Evolutionary conservation across 2,888 invertebrate species (phyloP).

Genomic region (Chymomyza fuscimana): DNA sequence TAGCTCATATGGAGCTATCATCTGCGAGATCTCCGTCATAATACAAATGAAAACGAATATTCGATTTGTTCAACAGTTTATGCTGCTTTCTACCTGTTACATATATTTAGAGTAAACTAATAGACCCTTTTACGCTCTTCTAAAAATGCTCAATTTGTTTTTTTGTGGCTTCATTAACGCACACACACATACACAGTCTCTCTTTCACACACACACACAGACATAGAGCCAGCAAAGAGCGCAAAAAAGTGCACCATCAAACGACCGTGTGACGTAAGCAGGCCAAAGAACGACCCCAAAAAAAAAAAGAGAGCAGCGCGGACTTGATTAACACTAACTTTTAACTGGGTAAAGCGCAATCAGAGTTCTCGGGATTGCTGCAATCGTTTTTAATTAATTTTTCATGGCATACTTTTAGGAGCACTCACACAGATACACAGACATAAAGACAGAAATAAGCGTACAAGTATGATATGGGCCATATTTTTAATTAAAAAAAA

Average conservation of each 20-base stretch:
- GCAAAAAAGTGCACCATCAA: not conserved
- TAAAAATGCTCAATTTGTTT: constrained; percentile 40
- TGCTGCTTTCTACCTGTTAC: too few relatives aligned
- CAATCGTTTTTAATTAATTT: constrained; percentile 69
- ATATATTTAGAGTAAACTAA: too few relatives aligned
- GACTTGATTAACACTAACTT: not conserved
- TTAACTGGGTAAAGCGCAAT: not conserved
- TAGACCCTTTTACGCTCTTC: not conserved
- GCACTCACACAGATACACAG: not conserved
- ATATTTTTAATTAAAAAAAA: constrained; percentile 6
- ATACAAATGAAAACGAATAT: too few relatives aligned
- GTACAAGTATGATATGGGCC: not conserved
- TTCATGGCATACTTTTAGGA: constrained; percentile 43
- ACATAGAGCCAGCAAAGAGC: constrained; percentile 5
- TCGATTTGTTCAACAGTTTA: too few relatives aligned
- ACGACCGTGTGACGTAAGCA: not conserved
- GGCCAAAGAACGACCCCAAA: not conserved
- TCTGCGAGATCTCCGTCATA: too few relatives aligned
- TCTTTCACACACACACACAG: too few relatives aligned
- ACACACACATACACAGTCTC: constrained; percentile 24
- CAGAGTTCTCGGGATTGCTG: not conserved
- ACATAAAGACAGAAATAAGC: not conserved
- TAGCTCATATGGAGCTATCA: too few relatives aligned
- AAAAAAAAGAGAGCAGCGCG: not conserved
- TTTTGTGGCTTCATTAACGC: constrained; percentile 67